Percentiles rank a stretch among this genome's conserved stretches.
phyloP scores from a whole-genome alignment of 2,797 vertebrate species.

The Cygnus olor region DNA sequence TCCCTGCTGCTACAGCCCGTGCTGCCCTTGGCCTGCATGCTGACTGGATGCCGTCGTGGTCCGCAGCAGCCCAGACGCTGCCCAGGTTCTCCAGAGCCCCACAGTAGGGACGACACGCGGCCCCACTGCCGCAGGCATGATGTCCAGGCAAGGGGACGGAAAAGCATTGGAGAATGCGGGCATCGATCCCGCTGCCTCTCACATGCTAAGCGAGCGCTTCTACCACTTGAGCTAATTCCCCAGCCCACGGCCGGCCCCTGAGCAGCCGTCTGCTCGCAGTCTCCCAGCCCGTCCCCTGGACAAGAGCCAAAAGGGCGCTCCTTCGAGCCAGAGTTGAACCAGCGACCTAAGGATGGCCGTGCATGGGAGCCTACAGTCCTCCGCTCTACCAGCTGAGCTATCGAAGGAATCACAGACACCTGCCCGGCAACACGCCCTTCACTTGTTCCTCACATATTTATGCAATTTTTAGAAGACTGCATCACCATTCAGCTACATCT shows the following conservation, averaged over 20 bases:
- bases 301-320: not conserved
- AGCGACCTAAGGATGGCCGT: not conserved
- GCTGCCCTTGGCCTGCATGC: no score
- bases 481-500: no score
- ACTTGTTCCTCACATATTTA: no score
- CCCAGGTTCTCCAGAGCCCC: no score
- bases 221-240: constrained; percentile 84
- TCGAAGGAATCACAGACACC: not conserved
- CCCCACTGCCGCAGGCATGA: no score
- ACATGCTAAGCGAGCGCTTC: constrained; percentile 75
- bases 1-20: no score
- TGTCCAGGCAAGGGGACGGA: no score
- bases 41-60: no score
- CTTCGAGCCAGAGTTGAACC: not conserved
- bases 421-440: not conserved
- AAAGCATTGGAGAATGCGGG: constrained; percentile 63
- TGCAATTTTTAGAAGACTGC: no score
- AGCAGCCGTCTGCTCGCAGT: no score
- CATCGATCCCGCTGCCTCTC: constrained; percentile 78
- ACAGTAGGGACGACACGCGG: no score
- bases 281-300: not conserved
- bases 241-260: not conserved
- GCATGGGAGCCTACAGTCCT: not conserved
- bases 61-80: no score
- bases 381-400: not conserved